Base-by-base conservation (phyloP, 2,797 vertebrate genomes). In the Corythornis leucogaster region DNA sequence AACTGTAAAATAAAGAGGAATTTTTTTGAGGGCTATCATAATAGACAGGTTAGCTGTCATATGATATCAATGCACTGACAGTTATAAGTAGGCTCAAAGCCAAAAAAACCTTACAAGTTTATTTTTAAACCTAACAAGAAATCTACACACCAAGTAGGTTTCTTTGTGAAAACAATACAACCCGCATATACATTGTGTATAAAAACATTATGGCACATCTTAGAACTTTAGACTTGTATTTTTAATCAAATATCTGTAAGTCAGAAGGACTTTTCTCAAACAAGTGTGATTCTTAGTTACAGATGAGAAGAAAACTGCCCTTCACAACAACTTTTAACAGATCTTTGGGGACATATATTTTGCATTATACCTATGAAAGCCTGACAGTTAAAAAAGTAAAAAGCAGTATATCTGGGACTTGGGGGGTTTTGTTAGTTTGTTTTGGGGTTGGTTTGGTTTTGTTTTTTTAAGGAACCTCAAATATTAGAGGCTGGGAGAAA, bases 21-120 rank as follows among this genome's bases (percentile, higher is more conserved):
- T 57, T 74, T 53, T 77, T 94, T 59, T 90, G 85, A 94, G 17
- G 33, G 33, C 63, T 64, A 86, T 51, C 64, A 75, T 0, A 0
- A 82, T 7, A 91, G 80, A 81, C 70, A 93, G 85, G 89, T 90
- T 82, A 85, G 42, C 80, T 96, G 80, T 88, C 91, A 76, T 35
- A 87, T 51, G 84, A 84, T 67, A 94, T 96, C 78, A 96, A 46
- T 11, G n/a, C 43, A 78, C 28, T 62, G 75, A 67, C 33, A 84
- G 38, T 61, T 80, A 6, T 1, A 88, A 88, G 58, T 15, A 51
- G 78, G 75, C 66, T 93, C 40, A 85, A 80, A 74, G 90, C 80
- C 83, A 89, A 91, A 70, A 53, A 74, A 85, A 92, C 66, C 28
- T 84, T 19, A 62, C 10, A 68, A 30, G 30, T 21, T 64, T 80